Conservation (phyloP, 2,113 vertebrate genomes). For the Alexandromys fortis region DNA sequence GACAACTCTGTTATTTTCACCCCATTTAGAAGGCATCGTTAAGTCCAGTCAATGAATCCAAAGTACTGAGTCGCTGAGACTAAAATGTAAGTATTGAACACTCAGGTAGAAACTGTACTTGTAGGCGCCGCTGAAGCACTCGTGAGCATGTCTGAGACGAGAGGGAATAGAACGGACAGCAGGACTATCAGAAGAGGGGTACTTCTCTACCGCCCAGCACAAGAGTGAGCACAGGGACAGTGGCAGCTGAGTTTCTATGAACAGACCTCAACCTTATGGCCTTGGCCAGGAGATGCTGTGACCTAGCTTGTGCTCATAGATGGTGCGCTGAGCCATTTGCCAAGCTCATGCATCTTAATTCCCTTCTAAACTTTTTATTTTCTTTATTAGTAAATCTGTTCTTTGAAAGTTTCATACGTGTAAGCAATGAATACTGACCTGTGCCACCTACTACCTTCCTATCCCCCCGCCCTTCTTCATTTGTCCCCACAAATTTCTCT, state of each 20-base stretch:
- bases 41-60: constrained; percentile 66
- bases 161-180: accelerated
- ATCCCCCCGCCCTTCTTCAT: too few relatives aligned
- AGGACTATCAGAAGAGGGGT: background rate
- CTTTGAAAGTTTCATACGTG: background rate
- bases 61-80: constrained; percentile 67
- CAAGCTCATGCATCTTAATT: background rate
- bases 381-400: background rate
- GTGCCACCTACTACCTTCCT: background rate
- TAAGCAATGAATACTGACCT: background rate
- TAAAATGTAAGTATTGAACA: constrained; percentile 68
- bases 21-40: constrained; percentile 69
- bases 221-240: background rate
- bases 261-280: background rate
- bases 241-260: background rate
- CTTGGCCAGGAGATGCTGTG: background rate
- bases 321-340: background rate
- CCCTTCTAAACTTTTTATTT: background rate
- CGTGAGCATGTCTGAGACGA: background rate
- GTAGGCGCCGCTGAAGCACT: background rate
- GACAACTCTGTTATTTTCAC: background rate
- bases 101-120: background rate
- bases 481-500: background rate
- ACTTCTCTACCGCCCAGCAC: background rate
- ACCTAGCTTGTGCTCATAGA: background rate